Evolutionary conservation across 2,888 invertebrate genomes (phyloP).

Genomic region (Ptychoptera albimana): DNA sequence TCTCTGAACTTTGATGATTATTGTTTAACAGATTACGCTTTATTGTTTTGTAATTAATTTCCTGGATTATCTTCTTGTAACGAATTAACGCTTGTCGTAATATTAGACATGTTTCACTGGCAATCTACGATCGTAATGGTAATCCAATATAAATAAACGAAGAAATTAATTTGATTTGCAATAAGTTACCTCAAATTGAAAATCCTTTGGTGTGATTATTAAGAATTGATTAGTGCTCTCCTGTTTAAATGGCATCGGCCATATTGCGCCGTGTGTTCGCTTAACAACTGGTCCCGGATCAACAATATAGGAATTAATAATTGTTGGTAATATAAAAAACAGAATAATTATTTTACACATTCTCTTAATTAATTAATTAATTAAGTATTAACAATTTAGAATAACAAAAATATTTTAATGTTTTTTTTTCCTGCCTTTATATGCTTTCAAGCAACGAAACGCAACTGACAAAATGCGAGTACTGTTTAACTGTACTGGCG

Average conservation of each 20-base stretch:
- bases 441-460: no score
- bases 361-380: no score
- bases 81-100: slow-evolving; percentile 38
- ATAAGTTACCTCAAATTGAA: slow-evolving; percentile 34
- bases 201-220: slow-evolving; percentile 32
- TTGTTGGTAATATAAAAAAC: no score
- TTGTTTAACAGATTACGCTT: neutral
- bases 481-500: no score
- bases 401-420: no score
- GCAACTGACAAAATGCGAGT: no score
- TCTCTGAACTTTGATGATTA: neutral
- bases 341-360: no score
- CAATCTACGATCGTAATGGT: slow-evolving; percentile 19
- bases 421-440: no score
- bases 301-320: slow-evolving; percentile 12
- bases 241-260: slow-evolving; percentile 49
- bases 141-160: neutral
- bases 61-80: slow-evolving; percentile 32
- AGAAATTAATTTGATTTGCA: neutral
- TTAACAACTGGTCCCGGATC: slow-evolving; percentile 24
- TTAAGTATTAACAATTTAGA: no score
- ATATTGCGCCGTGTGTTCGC: slow-evolving; percentile 35
- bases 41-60: neutral
- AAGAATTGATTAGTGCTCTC: slow-evolving; percentile 29
- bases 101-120: slow-evolving; percentile 35